Base-by-base conservation (phyloP, 2,113 vertebrate species). In the Odontophorus gujanensis region DNA sequence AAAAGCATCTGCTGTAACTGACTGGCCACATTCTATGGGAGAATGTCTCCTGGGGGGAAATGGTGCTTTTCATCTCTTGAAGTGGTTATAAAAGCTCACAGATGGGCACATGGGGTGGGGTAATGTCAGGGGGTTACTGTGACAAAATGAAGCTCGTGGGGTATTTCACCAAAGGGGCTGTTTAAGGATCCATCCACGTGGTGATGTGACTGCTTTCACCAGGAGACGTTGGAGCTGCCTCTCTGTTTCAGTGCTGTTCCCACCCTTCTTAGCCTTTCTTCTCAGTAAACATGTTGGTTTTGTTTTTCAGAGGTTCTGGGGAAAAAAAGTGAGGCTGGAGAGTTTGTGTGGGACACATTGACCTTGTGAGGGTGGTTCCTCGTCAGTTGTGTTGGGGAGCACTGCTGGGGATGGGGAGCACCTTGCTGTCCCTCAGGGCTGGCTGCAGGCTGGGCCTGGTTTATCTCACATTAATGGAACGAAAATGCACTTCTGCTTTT, bases 81-180 rank as follows among this genome's bases (percentile, higher is more conserved):
- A 74, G 69, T 59, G 69, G n/a, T 78, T 42, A 20, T 74, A 74
- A 16, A 76, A 50, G 62, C 47, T 92, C 13, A 2, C 3, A 25
- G 88, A 42, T 47, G 50, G 69, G 34, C 9, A 51, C 48, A 38
- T 51, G 61, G 42, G 26, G 38, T 20, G 65, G 50, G n/a, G 38
- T 20, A 21, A 67, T 17, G 7, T 7, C 40, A 55, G 61, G 34
- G 47, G 51, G 74, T 61, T 13, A 9, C 50, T 47, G 19, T 1
- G 6, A 5, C 38, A 66, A 19, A 50, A 4, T 65, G 24, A 30
- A 83, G 25, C n/a, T 84, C 20, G 7, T 8, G 63, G 24, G 0
- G 0, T 19, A 18, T 83, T 69, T 82, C 32, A 58, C 12, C 22
- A 1, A 6, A 4, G 9, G 7, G 26, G 12, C 42, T 74, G 0